These are phyloP conservation scores for Sepioteuthis lessoniana DNA, from an alignment of 2,888 invertebrate species.

Conservation along the genomic window DNA sequence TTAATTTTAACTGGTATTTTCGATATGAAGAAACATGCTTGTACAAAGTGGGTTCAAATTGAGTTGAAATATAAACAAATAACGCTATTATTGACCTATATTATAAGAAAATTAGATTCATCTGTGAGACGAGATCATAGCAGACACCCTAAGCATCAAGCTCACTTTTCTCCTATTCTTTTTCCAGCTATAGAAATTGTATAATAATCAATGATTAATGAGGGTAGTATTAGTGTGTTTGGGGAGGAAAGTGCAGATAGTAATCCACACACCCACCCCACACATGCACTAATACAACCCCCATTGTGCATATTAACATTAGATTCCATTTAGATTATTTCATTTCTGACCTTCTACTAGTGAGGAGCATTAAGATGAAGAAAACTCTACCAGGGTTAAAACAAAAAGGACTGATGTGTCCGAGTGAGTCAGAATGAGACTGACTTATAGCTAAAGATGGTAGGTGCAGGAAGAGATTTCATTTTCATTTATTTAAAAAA, in stretches of 20 bases:
- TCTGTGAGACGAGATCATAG: not conserved
- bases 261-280: not conserved
- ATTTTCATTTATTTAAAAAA: too few species aligned
- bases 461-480: not conserved
- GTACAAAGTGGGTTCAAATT: too few species aligned
- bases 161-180: not conserved
- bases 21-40: too few species aligned
- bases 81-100: not conserved
- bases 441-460: not conserved
- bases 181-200: not conserved
- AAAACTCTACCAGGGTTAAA: not conserved
- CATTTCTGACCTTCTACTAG: not conserved
- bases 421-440: not conserved
- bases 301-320: not conserved
- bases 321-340: not conserved
- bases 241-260: not conserved
- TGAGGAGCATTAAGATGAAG: too few species aligned
- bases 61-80: too few species aligned
- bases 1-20: too few species aligned
- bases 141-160: not conserved
- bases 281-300: not conserved
- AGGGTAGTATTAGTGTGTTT: not conserved
- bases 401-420: not conserved
- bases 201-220: not conserved
- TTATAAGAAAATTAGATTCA: not conserved